Percentiles rank a stretch among this genome's conserved stretches.
phyloP scores from a whole-genome alignment of 2,113 vertebrate genomes.

The Gobius niger region DNA sequence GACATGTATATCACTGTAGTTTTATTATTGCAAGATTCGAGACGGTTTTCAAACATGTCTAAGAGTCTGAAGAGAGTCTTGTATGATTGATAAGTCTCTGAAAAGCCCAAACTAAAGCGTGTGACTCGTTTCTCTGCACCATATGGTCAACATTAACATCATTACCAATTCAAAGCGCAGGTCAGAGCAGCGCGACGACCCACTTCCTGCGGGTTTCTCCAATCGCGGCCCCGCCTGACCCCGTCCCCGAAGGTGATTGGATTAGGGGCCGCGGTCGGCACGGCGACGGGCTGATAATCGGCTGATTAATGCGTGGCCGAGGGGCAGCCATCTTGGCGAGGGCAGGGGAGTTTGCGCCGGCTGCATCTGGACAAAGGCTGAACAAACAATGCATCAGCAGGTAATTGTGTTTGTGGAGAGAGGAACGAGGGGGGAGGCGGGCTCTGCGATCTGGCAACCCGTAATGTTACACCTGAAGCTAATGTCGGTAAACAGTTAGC shows the following conservation, averaged over 20 bases:
- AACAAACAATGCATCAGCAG: not conserved
- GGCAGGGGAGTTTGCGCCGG: not conserved
- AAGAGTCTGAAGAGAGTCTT: too few species aligned
- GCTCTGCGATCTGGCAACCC: not conserved
- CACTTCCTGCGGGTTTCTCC: conserved; percentile 64
- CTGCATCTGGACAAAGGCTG: conserved; percentile 36
- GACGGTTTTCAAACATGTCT: too few species aligned
- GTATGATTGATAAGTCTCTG: too few species aligned
- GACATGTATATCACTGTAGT: too few species aligned
- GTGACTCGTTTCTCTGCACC: conserved; percentile 11
- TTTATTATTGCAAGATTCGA: too few species aligned
- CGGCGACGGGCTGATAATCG: conserved; percentile 58
- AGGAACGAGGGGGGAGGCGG: not conserved
- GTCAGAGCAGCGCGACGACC: conserved; percentile 57
- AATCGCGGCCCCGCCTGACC: conserved; percentile 62
- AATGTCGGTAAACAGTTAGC: too few species aligned
- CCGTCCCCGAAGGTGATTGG: conserved; percentile 64
- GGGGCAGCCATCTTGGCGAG: conserved; percentile 31
- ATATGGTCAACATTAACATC: conserved; percentile 73
- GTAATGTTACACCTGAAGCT: too few species aligned
- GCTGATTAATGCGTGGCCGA: conserved; percentile 65
- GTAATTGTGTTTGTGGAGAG: not conserved
- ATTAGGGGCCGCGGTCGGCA: conserved; percentile 58
- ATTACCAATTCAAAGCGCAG: conserved; percentile 72
- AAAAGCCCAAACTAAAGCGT: too few species aligned